A percentile compares a stretch with the other conserved stretches of the same genome.
These are phyloP conservation scores for Drosophila biarmipes DNA, from an alignment of 1,140 invertebrate species.

Conservation along the genomic window DNA sequence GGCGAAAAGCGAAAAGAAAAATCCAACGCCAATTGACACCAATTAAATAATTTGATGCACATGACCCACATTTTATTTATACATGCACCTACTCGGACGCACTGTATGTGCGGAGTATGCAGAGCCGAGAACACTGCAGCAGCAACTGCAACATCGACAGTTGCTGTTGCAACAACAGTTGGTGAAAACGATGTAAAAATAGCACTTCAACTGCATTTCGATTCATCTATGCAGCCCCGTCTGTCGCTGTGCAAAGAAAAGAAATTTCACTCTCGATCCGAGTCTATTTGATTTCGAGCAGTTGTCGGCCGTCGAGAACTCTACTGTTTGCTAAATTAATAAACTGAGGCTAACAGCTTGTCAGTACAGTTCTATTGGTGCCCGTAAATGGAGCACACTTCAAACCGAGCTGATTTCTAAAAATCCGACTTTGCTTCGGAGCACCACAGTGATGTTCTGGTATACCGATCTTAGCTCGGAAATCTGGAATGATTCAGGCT, in stretches of 20 bases:
- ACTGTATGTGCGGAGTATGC: slow-evolving; percentile 31
- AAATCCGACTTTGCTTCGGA: background rate
- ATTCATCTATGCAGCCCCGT: slow-evolving; percentile 7
- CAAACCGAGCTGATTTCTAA: slow-evolving; percentile 1
- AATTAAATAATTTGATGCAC: slow-evolving; percentile 83
- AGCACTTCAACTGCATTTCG: slow-evolving; percentile 14
- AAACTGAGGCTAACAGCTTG: slow-evolving; percentile 39
- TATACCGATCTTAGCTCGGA: too few relatives aligned
- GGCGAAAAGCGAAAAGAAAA: slow-evolving; percentile 34
- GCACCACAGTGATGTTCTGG: too few relatives aligned
- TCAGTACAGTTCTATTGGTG: slow-evolving; percentile 12
- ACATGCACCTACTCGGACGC: slow-evolving; percentile 33
- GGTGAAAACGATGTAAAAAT: slow-evolving; percentile 42
- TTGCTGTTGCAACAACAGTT: slow-evolving; percentile 21
- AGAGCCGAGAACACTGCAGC: slow-evolving; percentile 29
- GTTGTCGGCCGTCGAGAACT: slow-evolving; percentile 13
- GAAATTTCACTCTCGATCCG: slow-evolving; percentile 2
- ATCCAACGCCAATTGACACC: slow-evolving; percentile 74
- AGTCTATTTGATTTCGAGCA: slow-evolving; percentile 15
- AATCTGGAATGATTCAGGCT: too few relatives aligned
- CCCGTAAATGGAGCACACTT: background rate
- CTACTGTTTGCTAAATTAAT: slow-evolving; percentile 23
- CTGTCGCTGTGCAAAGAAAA: too few relatives aligned
- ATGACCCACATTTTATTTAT: slow-evolving; percentile 82
- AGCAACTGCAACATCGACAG: slow-evolving; percentile 6